Evolutionary conservation across 1,140 invertebrate species (phyloP).

Genomic region (Drosophila ficusphila): DNA sequence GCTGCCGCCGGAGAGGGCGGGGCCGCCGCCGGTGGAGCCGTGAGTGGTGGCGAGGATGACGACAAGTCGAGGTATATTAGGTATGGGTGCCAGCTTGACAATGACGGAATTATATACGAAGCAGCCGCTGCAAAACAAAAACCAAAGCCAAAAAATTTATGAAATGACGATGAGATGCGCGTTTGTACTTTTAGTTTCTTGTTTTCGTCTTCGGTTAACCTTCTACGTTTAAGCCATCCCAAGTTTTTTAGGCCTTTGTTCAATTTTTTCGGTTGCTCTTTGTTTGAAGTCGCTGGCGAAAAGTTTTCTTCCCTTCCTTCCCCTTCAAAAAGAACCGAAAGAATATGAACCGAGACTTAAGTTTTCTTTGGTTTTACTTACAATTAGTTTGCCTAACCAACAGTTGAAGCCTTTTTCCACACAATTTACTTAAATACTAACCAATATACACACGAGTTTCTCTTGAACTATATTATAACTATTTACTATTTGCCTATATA

Average conservation of each 20-base stretch:
- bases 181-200: conserved; percentile 54
- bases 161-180: conserved; percentile 42
- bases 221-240: conserved; percentile 16
- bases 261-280: conserved; percentile 31
- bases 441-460: conserved; percentile 38
- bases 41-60: conserved; percentile 91
- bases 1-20: conserved; percentile 80
- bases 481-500: conserved; percentile 46
- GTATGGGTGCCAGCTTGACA: conserved; percentile 85
- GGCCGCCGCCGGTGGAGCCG: conserved; percentile 84
- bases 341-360: conserved; percentile 14
- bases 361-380: conserved; percentile 32
- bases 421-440: conserved; percentile 36
- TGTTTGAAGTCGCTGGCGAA: conserved; percentile 29
- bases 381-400: conserved; percentile 41
- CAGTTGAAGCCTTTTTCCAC: conserved; percentile 41
- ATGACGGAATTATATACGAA: conserved; percentile 83
- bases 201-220: conserved; percentile 34
- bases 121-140: conserved; percentile 44
- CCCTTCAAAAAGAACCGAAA: neutral
- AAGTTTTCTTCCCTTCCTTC: conserved; percentile 12
- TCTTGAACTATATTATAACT: conserved; percentile 30
- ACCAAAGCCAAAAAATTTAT: conserved; percentile 26
- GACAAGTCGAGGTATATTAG: conserved; percentile 92
- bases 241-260: conserved; percentile 27